Evolutionary conservation across 2,888 invertebrate genomes (phyloP).

Genomic region (Habroteleia sp.): DNA sequence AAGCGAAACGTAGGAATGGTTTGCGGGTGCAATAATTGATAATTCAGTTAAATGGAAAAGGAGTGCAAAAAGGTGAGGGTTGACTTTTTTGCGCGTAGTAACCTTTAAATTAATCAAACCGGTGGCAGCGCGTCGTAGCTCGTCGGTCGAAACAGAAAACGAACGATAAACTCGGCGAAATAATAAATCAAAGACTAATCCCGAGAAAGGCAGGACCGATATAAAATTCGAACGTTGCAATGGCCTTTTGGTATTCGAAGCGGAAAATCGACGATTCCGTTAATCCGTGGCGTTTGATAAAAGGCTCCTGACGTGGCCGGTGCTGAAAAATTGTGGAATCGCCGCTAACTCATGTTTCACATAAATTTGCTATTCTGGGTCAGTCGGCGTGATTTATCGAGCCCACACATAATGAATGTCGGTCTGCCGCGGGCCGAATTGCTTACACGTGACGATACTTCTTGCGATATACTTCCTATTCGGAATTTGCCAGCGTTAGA

Average conservation of each 20-base stretch:
- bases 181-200: slow-evolving; percentile 60
- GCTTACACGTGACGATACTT: slow-evolving; percentile 63
- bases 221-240: slow-evolving; percentile 29
- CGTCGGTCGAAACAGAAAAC: slow-evolving; percentile 21
- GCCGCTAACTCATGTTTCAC: slow-evolving; percentile 70
- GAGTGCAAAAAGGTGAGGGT: slow-evolving; percentile 20
- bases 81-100: slow-evolving; percentile 26
- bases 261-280: slow-evolving; percentile 62
- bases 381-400: slow-evolving; percentile 58
- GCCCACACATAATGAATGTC: slow-evolving; percentile 53
- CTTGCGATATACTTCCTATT: slow-evolving; percentile 58
- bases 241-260: slow-evolving; percentile 50
- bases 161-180: slow-evolving; percentile 48
- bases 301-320: slow-evolving; percentile 56
- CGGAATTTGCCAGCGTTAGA: slow-evolving; percentile 7
- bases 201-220: slow-evolving; percentile 41
- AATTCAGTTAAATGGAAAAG: slow-evolving; percentile 19
- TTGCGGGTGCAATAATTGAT: slow-evolving; percentile 25
- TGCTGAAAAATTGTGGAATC: slow-evolving; percentile 66
- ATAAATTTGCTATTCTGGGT: slow-evolving; percentile 76
- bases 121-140: slow-evolving; percentile 49
- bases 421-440: slow-evolving; percentile 52
- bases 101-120: slow-evolving; percentile 54
- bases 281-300: slow-evolving; percentile 58
- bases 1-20: slow-evolving; percentile 3